Evolutionary conservation across 2,797 vertebrate species (phyloP).

Genomic region (Lepus townsendii): DNA sequence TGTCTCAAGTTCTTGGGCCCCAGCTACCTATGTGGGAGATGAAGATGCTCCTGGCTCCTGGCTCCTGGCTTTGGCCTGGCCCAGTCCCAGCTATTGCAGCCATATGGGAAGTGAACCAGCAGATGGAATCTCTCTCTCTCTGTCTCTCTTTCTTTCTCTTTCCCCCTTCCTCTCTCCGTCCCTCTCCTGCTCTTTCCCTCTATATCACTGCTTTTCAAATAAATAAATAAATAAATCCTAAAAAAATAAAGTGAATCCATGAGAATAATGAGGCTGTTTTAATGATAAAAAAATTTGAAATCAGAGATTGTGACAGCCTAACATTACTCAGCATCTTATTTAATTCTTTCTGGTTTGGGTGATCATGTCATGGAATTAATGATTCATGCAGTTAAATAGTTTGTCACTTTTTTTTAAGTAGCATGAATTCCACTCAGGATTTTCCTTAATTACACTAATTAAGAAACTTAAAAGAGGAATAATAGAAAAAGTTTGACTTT

Average conservation of each 20-base stretch:
- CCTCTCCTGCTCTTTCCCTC: too few relatives aligned
- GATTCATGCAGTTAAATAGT: not conserved
- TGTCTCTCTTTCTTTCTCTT: too few relatives aligned
- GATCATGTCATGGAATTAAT: not conserved
- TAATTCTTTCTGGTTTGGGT: not conserved
- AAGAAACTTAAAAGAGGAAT: constrained; percentile 34
- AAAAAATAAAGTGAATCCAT: not conserved
- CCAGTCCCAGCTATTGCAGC: too few relatives aligned
- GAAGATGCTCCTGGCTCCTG: too few relatives aligned
- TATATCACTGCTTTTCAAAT: not conserved
- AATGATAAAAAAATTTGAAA: constrained; percentile 50
- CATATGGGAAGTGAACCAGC: too few relatives aligned
- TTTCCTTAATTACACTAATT: constrained; percentile 50
- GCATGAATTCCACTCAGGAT: not conserved
- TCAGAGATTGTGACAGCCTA: not conserved
- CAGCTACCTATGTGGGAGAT: too few relatives aligned
- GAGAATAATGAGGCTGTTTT: not conserved
- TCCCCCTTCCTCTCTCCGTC: too few relatives aligned
- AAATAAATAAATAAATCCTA: constrained; percentile 1
- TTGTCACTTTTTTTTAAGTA: constrained; percentile 35
- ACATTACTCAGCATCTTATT: not conserved
- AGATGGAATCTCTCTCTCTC: too few relatives aligned
- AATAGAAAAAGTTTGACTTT: constrained; percentile 52
- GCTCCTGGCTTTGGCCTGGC: too few relatives aligned
- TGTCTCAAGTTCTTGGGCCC: too few relatives aligned